phyloP scores from a whole-genome alignment of 2,888 invertebrate species.

The Acronicta psi region DNA sequence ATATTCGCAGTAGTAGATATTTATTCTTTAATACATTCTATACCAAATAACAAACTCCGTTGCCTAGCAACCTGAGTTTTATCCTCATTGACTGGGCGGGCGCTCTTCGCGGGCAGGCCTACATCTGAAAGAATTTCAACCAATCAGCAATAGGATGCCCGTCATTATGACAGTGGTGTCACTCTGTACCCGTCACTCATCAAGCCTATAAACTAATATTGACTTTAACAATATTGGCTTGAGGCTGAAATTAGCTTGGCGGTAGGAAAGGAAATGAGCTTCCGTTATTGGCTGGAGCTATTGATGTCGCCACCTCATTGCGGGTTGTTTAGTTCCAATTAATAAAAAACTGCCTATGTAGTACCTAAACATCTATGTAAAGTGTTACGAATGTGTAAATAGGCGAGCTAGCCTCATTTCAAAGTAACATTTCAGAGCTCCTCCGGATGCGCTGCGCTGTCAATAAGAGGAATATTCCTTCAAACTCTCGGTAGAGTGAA shows the following conservation, averaged over 20 bases:
- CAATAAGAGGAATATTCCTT: no score
- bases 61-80: conserved; percentile 67
- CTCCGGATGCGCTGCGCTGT: no score
- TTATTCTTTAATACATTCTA: background rate
- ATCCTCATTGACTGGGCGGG: conserved; percentile 64
- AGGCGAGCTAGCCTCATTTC: background rate
- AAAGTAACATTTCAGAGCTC: no score
- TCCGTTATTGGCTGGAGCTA: conserved; percentile 73
- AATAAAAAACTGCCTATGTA: background rate
- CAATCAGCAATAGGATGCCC: conserved; percentile 80
- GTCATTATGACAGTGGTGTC: conserved; percentile 83
- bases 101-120: conserved; percentile 61
- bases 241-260: conserved; percentile 45
- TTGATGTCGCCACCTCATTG: conserved; percentile 38
- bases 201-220: conserved; percentile 29
- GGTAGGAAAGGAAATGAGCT: conserved; percentile 50
- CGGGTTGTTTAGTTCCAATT: background rate
- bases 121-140: conserved; percentile 56
- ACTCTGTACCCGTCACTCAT: conserved; percentile 72
- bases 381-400: background rate
- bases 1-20: no score
- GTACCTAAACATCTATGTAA: background rate
- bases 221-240: conserved; percentile 33
- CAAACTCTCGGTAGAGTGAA: no score
- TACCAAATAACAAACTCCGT: conserved; percentile 48